Evolutionary conservation across 2,888 invertebrate species (phyloP), one percentile per base, ranked within the genome.

Genomic region (Perithous albicinctus): DNA sequence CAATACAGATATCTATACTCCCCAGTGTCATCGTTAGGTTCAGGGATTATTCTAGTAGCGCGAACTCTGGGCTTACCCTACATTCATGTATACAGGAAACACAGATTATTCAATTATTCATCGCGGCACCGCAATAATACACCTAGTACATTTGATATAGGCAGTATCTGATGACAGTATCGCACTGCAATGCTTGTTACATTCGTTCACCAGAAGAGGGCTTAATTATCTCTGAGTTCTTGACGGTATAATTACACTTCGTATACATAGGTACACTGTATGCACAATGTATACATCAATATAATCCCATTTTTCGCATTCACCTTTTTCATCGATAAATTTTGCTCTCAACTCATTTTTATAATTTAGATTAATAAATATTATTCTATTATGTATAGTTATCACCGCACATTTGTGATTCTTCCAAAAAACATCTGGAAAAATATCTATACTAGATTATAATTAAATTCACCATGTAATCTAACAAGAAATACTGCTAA

Each of bases 1-100:
- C 35, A 35, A 32, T 61, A 61, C n/a, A 61, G 35, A 61, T 61
- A 35, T 54, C 54, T 54, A 54, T 59, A 18, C 10, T 35, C 59
- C 8, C 7, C 59, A 32, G 18, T 18, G 2, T 10, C 35, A 61
- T 61, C 35, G 59, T 61, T 61, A 38, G 35, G 59, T 18, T 29
- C n/a, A 35, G 18, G 59, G 59, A 61, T 61, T 35, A 61, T 61
- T 35, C 18, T 10, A n/a, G 59, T 38, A 18, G 35, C 35, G 15
- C 35, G 4, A 18, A 20, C 18, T 35, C 35, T 15, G 35, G 18
- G 59, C 15, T 61, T 61, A 35, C 18, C 15, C 32, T 1, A 61
- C 12, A 35, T 61, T 18, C 35, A 18, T n/a, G 7, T 35, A 6
- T 38, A 32, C 35, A 61, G 18, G 35, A 32, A 61, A 4, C 18